Conservation (phyloP, 2,888 invertebrate genomes). For the Panzeria rudis region DNA sequence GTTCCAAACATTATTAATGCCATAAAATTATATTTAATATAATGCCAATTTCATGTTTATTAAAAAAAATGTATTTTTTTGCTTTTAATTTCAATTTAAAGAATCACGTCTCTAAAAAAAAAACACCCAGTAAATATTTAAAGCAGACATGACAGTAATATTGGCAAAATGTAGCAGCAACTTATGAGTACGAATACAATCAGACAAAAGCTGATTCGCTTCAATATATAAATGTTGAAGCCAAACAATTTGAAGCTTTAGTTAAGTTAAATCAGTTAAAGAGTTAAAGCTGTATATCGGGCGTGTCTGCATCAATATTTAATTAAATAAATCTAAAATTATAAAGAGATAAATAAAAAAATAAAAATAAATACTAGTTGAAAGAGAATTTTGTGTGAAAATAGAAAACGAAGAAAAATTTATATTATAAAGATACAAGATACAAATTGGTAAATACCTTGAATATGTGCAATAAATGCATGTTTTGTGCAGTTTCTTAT, state of each 20-base stretch:
- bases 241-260: constrained; percentile 54
- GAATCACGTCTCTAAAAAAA: neutral
- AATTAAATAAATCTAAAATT: constrained; percentile 10
- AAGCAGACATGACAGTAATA: neutral
- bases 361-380: constrained; percentile 13
- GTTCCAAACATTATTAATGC: too few species aligned
- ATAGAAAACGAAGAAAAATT: neutral
- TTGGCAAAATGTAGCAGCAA: neutral
- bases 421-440: neutral
- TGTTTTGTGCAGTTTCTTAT: constrained; percentile 7
- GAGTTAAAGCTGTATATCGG: constrained; percentile 55
- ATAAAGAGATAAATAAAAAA: neutral
- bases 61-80: too few species aligned
- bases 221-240: constrained; percentile 50
- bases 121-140: neutral
- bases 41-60: too few species aligned
- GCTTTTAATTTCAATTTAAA: too few species aligned
- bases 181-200: neutral
- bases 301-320: constrained; percentile 2
- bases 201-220: neutral
- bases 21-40: too few species aligned
- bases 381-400: constrained; percentile 6
- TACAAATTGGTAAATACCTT: constrained; percentile 58
- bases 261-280: constrained; percentile 60
- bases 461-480: constrained; percentile 44